Conservation (phyloP, 2,797 vertebrate species). For the Enteromius paludinosus region DNA sequence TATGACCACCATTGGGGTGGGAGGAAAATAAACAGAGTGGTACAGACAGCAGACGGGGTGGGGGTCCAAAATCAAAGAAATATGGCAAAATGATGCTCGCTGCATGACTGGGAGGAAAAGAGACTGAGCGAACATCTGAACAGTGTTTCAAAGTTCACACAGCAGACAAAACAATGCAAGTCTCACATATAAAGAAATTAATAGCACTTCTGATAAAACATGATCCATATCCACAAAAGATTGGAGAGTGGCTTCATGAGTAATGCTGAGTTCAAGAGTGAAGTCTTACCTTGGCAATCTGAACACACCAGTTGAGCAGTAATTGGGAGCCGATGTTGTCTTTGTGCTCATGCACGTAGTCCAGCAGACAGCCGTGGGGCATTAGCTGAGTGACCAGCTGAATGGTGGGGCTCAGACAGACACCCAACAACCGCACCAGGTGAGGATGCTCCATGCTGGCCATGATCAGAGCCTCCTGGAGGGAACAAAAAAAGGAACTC, state of each 20-base stretch:
- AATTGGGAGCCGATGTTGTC: slow-evolving; percentile 98
- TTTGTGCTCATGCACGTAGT: slow-evolving; percentile 96
- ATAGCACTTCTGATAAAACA: not conserved
- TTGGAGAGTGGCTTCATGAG: not conserved
- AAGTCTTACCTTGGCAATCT: slow-evolving; percentile 92
- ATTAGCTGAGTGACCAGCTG: slow-evolving; percentile 97
- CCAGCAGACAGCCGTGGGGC: slow-evolving; percentile 95
- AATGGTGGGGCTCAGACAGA: slow-evolving; percentile 95
- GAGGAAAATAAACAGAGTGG: slow-evolving; percentile 22
- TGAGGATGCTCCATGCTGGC: slow-evolving; percentile 98
- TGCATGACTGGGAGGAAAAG: not conserved
- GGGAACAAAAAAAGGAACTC: slow-evolving; percentile 61
- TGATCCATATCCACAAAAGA: not conserved
- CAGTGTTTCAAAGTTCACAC: slow-evolving; percentile 16
- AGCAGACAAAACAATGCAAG: not conserved
- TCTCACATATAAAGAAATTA: not conserved
- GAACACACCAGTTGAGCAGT: slow-evolving; percentile 97
- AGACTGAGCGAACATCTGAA: slow-evolving; percentile 9
- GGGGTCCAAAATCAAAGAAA: slow-evolving; percentile 38
- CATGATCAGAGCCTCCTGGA: slow-evolving; percentile 97
- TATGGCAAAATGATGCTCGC: not conserved
- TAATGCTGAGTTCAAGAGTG: not conserved
- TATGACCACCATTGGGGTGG: slow-evolving; percentile 17
- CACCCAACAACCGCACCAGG: slow-evolving; percentile 91
- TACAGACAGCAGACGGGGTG: slow-evolving; percentile 14